Evolutionary conservation across 2,797 vertebrate species (phyloP), one percentile per base, ranked within the genome.

Genomic region (Rhinogobio ventralis): DNA sequence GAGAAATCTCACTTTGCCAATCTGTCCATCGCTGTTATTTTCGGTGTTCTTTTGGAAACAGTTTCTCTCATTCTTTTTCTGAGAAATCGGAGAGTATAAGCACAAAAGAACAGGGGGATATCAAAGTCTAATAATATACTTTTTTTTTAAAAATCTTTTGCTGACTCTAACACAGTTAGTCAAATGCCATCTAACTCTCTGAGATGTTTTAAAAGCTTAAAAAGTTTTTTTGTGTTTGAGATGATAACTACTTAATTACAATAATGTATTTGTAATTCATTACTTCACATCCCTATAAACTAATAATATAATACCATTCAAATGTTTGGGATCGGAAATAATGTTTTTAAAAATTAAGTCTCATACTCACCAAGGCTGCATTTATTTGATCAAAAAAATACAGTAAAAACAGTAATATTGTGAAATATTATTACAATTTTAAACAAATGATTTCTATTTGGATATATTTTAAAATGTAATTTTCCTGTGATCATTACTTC

Each of bases 1-100:
- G 75, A 77, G 14, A 45, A 45, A 62, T 19, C 33, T 46, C 13
- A 15, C 42, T 49, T 55, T 46, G 78, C 84, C 79, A 75, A 76
- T 55, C 36, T 77, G 68, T 71, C 39, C 53, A 46, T 82, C 39
- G 23, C 25, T 14, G 0, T 68, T 69, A 28, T 39, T 55, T 53
- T 57, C 9, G 5, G n/a, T 13, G 30, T 57, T 73, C 68, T 55
- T 33, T 80, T 55, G 49, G 55, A 62, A 64, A 19, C 5, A 15
- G 14, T 51, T 80, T 72, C 57, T 13, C 28, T 53, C n/a, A 0
- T 11, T 69, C 51, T 20, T 49, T 57, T 25, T 28, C 15, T 13
- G 33, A 3, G 6, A 30, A 6, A 42, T 45, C 11, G 20, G 28
- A 51, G 36, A 28, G 25, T 69, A 60, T 19, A 77, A 45, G 46